phyloP scores from a whole-genome alignment of 2,797 vertebrate genomes.

The Pitangus sulphuratus region DNA sequence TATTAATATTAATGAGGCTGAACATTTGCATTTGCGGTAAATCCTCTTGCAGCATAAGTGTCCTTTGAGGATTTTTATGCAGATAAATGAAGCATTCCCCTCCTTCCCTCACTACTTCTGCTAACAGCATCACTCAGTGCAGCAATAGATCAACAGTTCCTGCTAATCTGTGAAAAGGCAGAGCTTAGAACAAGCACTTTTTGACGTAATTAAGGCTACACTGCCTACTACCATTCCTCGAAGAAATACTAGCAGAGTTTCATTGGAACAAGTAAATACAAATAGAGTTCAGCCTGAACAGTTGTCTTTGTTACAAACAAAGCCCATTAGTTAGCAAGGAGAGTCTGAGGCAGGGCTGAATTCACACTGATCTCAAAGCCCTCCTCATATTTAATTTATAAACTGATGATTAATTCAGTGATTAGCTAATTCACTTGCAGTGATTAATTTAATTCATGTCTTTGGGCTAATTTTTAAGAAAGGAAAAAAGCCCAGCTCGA shows the following conservation, averaged over 20 bases:
- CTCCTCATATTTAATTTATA: slow-evolving; percentile 63
- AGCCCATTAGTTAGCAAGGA: background rate
- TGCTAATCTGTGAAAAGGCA: slow-evolving; percentile 22
- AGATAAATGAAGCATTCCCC: slow-evolving; percentile 7
- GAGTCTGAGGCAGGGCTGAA: slow-evolving; percentile 2
- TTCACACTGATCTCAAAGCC: background rate
- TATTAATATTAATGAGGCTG: slow-evolving; percentile 37
- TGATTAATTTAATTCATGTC: slow-evolving; percentile 62
- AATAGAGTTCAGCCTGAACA: slow-evolving; percentile 36
- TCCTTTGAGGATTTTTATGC: slow-evolving; percentile 26
- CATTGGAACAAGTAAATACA: slow-evolving; percentile 54
- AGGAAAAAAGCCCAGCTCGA: background rate
- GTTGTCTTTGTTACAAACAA: slow-evolving; percentile 47
- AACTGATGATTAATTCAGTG: slow-evolving; percentile 55
- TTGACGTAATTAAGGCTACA: slow-evolving; percentile 33
- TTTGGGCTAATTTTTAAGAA: slow-evolving; percentile 47
- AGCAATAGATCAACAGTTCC: slow-evolving; percentile 21
- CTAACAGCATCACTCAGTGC: background rate
- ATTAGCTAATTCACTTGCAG: slow-evolving; percentile 52
- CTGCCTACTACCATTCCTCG: background rate
- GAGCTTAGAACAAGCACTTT: background rate
- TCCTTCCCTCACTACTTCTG: background rate
- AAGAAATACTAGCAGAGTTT: slow-evolving; percentile 11
- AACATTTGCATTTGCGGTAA: background rate
- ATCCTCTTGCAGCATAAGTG: background rate